Conservation (phyloP, 2,888 invertebrate genomes). For the Panzeria rudis region DNA sequence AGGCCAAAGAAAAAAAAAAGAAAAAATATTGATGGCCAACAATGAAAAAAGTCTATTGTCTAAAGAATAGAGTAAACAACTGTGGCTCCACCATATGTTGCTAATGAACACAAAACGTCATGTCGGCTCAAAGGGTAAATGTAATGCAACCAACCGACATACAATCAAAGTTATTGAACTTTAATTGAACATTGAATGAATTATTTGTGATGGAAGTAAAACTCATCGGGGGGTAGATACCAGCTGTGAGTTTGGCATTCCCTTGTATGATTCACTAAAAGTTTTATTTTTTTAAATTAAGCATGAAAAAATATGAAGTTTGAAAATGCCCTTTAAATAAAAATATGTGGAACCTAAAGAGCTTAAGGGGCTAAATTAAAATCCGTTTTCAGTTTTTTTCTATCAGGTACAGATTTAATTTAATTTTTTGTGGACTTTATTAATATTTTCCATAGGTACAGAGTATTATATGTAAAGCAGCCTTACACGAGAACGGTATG, state of each 20-base stretch:
- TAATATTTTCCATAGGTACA: too few species aligned
- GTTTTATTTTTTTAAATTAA: not conserved
- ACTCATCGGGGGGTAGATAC: too few species aligned
- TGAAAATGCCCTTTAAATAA: too few species aligned
- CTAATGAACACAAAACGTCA: slow-evolving; percentile 42
- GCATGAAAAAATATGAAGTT: not conserved
- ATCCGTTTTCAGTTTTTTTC: too few species aligned
- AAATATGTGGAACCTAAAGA: too few species aligned
- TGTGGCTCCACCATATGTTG: slow-evolving; percentile 58
- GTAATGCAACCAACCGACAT: slow-evolving; percentile 22
- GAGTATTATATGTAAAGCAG: too few species aligned
- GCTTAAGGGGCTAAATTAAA: too few species aligned
- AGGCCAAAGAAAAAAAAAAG: slow-evolving; percentile 2
- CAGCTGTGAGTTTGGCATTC: not conserved
- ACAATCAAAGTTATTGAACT: slow-evolving; percentile 55
- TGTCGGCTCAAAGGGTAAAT: slow-evolving; percentile 8
- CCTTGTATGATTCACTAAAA: not conserved
- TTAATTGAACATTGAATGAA: slow-evolving; percentile 14
- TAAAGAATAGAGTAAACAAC: slow-evolving; percentile 41
- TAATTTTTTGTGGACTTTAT: too few species aligned
- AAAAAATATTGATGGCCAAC: slow-evolving; percentile 19
- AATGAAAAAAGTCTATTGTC: slow-evolving; percentile 49
- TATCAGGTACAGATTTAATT: too few species aligned
- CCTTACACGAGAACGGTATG: too few species aligned
- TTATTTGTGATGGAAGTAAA: not conserved